A percentile compares a stretch with the other conserved stretches of the same genome.
These are phyloP conservation scores for Ammospiza maritima DNA, from an alignment of 2,797 vertebrate species.

Conservation along the genomic window DNA sequence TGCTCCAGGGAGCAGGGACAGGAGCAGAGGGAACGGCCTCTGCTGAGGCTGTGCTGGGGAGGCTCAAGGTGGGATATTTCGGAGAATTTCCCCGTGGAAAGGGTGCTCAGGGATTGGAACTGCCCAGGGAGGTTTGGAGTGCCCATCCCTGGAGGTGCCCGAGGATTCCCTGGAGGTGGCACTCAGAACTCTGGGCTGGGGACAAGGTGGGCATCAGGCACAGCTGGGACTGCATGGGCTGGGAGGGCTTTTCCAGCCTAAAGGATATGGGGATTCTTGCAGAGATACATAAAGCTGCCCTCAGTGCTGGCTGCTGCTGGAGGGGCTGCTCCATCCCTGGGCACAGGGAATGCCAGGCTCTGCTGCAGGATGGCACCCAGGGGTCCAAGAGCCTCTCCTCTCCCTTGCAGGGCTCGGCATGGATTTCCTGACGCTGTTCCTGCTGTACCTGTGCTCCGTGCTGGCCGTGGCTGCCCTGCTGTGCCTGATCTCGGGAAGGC, in stretches of 20 bases:
- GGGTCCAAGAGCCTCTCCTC: neutral
- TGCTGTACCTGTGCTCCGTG: slow-evolving; percentile 82
- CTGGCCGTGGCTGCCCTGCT: slow-evolving; percentile 75
- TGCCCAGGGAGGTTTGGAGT: neutral
- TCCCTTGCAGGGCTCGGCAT: slow-evolving; percentile 73
- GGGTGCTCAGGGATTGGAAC: fast-evolving
- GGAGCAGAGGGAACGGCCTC: neutral
- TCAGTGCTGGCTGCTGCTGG: neutral
- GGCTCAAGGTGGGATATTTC: too few relatives aligned
- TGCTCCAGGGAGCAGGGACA: neutral
- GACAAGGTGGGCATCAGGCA: neutral
- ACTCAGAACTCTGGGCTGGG: neutral
- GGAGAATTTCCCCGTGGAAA: neutral
- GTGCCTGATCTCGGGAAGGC: slow-evolving; percentile 64
- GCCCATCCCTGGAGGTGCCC: neutral
- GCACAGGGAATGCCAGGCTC: too few relatives aligned
- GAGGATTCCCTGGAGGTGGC: too few relatives aligned
- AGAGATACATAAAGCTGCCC: fast-evolving
- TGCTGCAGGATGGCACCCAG: neutral
- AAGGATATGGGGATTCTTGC: neutral
- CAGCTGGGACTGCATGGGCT: fast-evolving
- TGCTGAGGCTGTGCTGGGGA: too few relatives aligned
- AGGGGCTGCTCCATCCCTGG: neutral
- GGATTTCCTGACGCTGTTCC: slow-evolving; percentile 92
- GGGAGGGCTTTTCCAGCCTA: fast-evolving